These are phyloP conservation scores for Aldabrachelys gigantea DNA, from an alignment of 2,113 vertebrate species.

Conservation along the genomic window DNA sequence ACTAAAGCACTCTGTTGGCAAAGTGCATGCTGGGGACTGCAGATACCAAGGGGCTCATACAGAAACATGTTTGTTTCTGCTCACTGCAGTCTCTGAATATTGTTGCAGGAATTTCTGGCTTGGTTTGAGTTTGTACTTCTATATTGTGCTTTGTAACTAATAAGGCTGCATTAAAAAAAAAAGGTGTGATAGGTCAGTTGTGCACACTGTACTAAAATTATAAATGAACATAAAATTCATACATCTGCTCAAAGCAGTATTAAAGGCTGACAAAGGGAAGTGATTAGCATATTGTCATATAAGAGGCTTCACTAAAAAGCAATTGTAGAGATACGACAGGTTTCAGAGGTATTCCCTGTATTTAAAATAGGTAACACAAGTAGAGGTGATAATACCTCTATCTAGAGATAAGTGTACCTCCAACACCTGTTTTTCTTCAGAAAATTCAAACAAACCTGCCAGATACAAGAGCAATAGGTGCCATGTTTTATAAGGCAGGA, in stretches of 20 bases:
- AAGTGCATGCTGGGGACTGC: background rate
- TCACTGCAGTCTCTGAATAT: background rate
- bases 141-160: background rate
- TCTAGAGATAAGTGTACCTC: background rate
- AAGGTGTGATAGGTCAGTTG: constrained; percentile 20
- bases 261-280: background rate
- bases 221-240: constrained; percentile 56
- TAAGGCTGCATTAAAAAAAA: constrained; percentile 20
- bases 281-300: background rate
- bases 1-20: constrained; percentile 20
- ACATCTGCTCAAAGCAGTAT: constrained; percentile 37
- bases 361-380: background rate
- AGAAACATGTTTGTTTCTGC: background rate
- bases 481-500: background rate
- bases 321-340: background rate
- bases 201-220: constrained; percentile 20
- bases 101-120: background rate
- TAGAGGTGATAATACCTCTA: background rate
- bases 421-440: background rate
- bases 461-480: background rate
- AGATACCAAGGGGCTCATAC: background rate
- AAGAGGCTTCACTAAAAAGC: background rate
- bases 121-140: background rate
- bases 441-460: background rate
- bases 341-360: background rate